Evolutionary conservation across 1,140 invertebrate genomes (phyloP), one percentile per base, ranked within the genome.

Genomic region (Camponotus vicinus): DNA sequence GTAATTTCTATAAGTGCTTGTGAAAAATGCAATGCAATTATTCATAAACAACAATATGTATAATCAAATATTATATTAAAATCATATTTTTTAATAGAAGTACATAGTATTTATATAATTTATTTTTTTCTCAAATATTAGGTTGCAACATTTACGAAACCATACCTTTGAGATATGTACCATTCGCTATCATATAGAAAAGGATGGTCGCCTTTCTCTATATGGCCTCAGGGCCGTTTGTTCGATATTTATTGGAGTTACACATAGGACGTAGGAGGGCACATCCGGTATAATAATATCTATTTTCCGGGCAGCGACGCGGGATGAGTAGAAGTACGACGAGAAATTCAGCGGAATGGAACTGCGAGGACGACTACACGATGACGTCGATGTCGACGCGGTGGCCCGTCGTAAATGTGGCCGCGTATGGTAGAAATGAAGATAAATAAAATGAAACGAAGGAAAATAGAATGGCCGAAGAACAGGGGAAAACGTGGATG

Each of bases 261-360:
- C 92, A 89, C 42, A 64, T 55, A 82, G 80, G 79, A 91, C 80
- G 82, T 66, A 61, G 75, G 59, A 59, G 59, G 45, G 63, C 78
- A 78, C 86, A 88, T 90, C 91, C 91, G 89, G 88, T 93, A 90
- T 91, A 93, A 93, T 92, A 93, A 93, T 93, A 93, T 92, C 90
- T 92, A 92, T 93, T 93, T 93, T 93, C 91, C 92, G 88, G 88
- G 76, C 86, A 88, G 85, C 89, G 86, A 92, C 82, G 92, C 88
- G 85, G 89, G 92, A 92, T 92, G 89, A 92, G 88, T 87, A 84
- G 89, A 85, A 86, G 85, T 55, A 88, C 71, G 52, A 88, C 73
- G 86, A 86, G 71, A 83, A 88, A 85, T 88, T 79, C 89, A 89
- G 91, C 79, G 79, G 61, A 90, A 85, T 40, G 89, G 84, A 90